Base-by-base conservation (phyloP, 2,113 vertebrate species). In the Carettochelys insculpta region DNA sequence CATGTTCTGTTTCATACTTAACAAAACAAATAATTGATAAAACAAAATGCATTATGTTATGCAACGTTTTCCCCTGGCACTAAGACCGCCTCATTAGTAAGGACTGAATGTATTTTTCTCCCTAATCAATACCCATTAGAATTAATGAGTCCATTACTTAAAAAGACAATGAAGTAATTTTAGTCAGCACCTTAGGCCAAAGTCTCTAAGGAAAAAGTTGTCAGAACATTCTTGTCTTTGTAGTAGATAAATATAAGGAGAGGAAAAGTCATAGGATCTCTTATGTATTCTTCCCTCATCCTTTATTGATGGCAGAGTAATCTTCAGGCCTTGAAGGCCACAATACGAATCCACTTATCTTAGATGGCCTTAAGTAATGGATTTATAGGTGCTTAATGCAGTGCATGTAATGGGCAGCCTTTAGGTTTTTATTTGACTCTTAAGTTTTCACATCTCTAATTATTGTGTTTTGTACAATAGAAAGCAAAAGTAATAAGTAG, bases 311-410 rank as follows among this genome's bases (percentile, higher is more conserved):
- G 96, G 95, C 94, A 95, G 94, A 97, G 97, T 97, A 96, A 98
- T 98, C 98, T 97, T 96, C 3, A 24, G 86, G 95, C 86, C 85
- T 93, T n/a, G 80, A 94, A 97, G 98, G 97, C 97, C 96, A 90
- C 90, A 96, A 94, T 97, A 96, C 95, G 98, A 97, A 98, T 97
- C 97, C 97, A 95, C 97, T 98, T 96, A 77, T 96, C 97, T 89
- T 94, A 93, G 95, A 95, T 98, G 97, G 96, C 96, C 98, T 96
- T 97, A 97, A 98, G 97, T 97, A 98, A 98, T 97, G 97, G 98
- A 97, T 98, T 98, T 98, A 97, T 96, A 95, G 98, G 96, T 94
- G 90, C 97, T 98, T 97, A 97, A 97, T 97, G 98, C 97, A 95
- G 96, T 94, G 61, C 95, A 97, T 94, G 97, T 87, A 96, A 96